These are phyloP conservation scores for Rhinogobius similis DNA, from an alignment of 2,113 vertebrate genomes.

Conservation along the genomic window DNA sequence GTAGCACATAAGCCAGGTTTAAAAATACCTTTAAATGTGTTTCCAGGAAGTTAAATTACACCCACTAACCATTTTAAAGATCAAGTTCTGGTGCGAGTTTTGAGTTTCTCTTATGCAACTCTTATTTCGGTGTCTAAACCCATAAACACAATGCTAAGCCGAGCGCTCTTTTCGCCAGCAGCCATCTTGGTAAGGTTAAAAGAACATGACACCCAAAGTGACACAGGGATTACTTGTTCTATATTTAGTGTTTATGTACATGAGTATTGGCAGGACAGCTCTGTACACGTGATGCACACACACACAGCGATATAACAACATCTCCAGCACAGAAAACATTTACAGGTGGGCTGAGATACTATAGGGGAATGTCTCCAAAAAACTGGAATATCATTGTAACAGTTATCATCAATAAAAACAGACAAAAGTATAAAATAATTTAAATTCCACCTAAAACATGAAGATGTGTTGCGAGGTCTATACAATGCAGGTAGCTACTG, in stretches of 20 bases:
- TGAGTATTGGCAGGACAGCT: conserved; percentile 87
- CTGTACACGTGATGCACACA: conserved; percentile 89
- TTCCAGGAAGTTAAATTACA: conserved; percentile 14
- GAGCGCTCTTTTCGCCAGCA: conserved; percentile 36
- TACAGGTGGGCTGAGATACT: conserved; percentile 85
- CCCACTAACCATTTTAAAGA: conserved; percentile 26
- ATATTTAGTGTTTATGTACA: conserved; percentile 88
- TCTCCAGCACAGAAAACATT: conserved; percentile 85
- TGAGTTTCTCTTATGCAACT: conserved; percentile 13
- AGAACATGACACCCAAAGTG: conserved; percentile 77
- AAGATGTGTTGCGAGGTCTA: conserved; percentile 62
- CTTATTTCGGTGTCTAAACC: conserved; percentile 27
- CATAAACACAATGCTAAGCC: conserved; percentile 31
- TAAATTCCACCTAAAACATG: conserved; percentile 83
- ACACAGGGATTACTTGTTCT: conserved; percentile 79
- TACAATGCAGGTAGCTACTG: conserved; percentile 62
- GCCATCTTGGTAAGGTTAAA: conserved; percentile 53
- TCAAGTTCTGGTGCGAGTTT: conserved; percentile 26
- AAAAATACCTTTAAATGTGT: conserved; percentile 3
- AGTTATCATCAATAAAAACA: conserved; percentile 85
- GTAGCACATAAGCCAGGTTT: not conserved
- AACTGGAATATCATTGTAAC: conserved; percentile 81
- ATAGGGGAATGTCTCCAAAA: conserved; percentile 80
- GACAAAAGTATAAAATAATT: conserved; percentile 97
- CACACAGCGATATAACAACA: conserved; percentile 82